A percentile compares a stretch with the other conserved stretches of the same genome.
Conservation (phyloP, 2,113 vertebrate genomes). For the Dicerorhinus sumatrensis region DNA sequence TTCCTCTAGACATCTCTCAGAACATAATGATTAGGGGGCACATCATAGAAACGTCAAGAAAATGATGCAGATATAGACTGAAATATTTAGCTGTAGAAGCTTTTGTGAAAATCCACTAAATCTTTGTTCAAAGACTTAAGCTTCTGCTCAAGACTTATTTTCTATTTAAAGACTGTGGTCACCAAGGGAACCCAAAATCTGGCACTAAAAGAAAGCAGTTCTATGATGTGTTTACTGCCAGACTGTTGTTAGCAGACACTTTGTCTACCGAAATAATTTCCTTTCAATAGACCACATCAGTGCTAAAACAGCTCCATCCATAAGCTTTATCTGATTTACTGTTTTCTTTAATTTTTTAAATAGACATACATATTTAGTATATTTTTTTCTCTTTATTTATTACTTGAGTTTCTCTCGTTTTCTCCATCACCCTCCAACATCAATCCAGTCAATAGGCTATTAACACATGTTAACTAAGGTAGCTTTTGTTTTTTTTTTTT, state of each 20-base stretch:
- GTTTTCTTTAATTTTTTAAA: neutral
- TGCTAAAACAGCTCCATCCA: neutral
- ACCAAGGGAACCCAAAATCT: slow-evolving; percentile 49
- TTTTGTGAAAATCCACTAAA: slow-evolving; percentile 39
- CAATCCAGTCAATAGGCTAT: neutral
- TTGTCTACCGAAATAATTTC: slow-evolving; percentile 42
- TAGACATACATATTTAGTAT: neutral
- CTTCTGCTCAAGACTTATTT: slow-evolving; percentile 51
- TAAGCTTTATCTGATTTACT: neutral
- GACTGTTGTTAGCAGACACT: neutral
- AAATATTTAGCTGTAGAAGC: neutral
- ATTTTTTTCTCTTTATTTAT: neutral
- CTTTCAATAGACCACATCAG: neutral
- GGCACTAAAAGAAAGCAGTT: neutral
- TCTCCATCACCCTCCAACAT: neutral
- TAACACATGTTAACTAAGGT: neutral
- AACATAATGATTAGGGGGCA: neutral
- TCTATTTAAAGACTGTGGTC: slow-evolving; percentile 54
- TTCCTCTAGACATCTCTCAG: neutral
- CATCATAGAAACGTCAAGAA: neutral
- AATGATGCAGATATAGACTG: neutral
- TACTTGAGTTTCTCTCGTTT: neutral
- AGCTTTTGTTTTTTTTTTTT: neutral
- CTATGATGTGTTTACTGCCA: slow-evolving; percentile 1
- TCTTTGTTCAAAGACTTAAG: slow-evolving; percentile 48